Base-by-base conservation (phyloP, 2,888 invertebrate genomes). In the Argyresthia albistria region DNA sequence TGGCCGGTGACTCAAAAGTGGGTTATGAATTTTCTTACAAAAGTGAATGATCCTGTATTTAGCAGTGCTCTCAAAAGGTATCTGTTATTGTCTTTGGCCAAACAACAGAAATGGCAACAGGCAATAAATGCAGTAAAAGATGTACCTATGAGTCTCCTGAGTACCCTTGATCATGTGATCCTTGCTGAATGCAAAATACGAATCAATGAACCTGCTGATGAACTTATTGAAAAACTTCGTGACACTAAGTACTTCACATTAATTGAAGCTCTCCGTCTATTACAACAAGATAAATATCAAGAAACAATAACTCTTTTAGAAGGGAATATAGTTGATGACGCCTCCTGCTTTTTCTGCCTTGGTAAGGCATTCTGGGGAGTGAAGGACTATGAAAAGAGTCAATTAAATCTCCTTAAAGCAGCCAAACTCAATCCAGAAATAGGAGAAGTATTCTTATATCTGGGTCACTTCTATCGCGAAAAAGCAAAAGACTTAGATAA, bases 391-490 rank as follows among this genome's bases (percentile, higher is more conserved):
- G 87, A 90, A 37, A 89, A 91, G 58, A 89, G 92, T 59, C 77
- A 93, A 37, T 78, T 89, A 55, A 89, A 90, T 57, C 89, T 94
- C 62, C 71, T 94, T 6, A 93, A 90, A 84, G 91, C 93, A 49
- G 91, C 92, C 1, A 91, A 95, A 71, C 71, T 92, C 10, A 91
- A 95, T 69, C 91, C 94, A n/a, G 90, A 92, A 64, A 91, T 92
- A 76, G 91, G 91, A 61, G 88, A 91, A 51, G 92, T 93, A 59
- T 95, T 96, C 71, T 76, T 93, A 37, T 90, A 92, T 70, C 83
- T 97, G 56, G 97, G 96, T 1, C 88, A 91, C 63, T 93, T 91
- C 70, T 97, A 96, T 74, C 79, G 88, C 55, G 71, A 89, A 50
- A 76, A 88, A 43, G 89, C 89, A 54, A 74, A 83, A 51, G 93